These are phyloP conservation scores for Asteroscopus sphinx DNA, from an alignment of 2,888 invertebrate species.

Conservation along the genomic window DNA sequence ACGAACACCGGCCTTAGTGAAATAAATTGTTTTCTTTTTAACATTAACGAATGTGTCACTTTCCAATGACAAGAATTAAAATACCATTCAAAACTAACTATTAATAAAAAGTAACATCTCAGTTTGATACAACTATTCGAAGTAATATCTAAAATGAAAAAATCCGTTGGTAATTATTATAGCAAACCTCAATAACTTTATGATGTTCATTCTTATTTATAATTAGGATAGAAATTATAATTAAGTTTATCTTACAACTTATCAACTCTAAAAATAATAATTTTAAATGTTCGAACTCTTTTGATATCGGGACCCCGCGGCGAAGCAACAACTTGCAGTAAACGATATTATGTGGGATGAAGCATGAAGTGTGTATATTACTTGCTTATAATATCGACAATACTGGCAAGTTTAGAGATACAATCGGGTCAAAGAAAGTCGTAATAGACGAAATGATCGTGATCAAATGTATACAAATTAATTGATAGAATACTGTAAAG, in stretches of 20 bases:
- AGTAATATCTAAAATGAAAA: constrained; percentile 34
- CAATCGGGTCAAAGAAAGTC: not conserved
- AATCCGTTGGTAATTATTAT: constrained; percentile 19
- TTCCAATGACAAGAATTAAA: constrained; percentile 13
- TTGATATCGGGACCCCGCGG: constrained; percentile 34
- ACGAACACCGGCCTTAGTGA: too few species aligned
- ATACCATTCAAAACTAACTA: constrained; percentile 8
- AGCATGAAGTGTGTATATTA: not conserved
- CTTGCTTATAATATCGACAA: not conserved
- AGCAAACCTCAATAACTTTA: constrained; percentile 31
- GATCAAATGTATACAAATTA: too few species aligned
- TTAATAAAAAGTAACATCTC: constrained; percentile 29
- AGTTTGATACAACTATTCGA: constrained; percentile 39
- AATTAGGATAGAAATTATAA: constrained; percentile 50
- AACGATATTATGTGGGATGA: constrained; percentile 25
- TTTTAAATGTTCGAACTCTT: constrained; percentile 22
- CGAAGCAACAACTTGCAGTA: constrained; percentile 9
- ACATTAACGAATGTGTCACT: not conserved
- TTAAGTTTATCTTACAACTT: constrained; percentile 41
- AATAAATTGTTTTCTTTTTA: not conserved
- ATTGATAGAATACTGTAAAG: too few species aligned
- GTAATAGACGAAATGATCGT: not conserved
- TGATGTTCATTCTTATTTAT: constrained; percentile 36
- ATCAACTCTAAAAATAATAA: constrained; percentile 40
- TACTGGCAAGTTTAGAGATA: not conserved